These are phyloP conservation scores for Mnemiopsis leidyi DNA, from an alignment of 37 sponge, comb jelly and placozoan genomes.

Conservation along the genomic window DNA sequence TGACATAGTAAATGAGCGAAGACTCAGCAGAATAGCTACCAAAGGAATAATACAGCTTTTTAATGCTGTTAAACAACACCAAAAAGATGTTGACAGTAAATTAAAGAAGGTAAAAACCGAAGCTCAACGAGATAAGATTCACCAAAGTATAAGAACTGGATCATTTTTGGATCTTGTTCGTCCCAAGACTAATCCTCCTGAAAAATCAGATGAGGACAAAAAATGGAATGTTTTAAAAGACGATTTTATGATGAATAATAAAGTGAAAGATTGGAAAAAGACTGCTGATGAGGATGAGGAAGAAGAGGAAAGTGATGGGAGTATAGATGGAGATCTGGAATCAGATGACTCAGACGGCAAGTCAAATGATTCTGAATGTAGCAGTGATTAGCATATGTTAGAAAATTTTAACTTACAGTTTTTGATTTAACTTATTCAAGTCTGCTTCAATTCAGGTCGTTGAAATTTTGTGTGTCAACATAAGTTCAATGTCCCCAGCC, in stretches of 20 bases:
- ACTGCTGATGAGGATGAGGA: not conserved
- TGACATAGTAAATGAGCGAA: not conserved
- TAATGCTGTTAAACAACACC: slow-evolving; percentile 44
- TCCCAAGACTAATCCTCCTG: not conserved
- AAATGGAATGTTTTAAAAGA: slow-evolving; percentile 41
- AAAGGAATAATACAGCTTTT: slow-evolving; percentile 33
- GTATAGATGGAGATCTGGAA: slow-evolving; percentile 1
- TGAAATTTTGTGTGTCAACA: too few relatives aligned
- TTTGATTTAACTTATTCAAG: too few relatives aligned
- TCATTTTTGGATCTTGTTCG: slow-evolving; percentile 3
- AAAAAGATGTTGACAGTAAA: slow-evolving; percentile 8
- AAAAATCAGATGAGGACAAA: slow-evolving; percentile 30
- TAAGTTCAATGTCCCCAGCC: too few relatives aligned
- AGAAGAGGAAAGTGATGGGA: slow-evolving; percentile 3
- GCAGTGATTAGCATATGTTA: not conserved
- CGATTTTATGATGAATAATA: slow-evolving; percentile 18
- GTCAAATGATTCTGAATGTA: not conserved
- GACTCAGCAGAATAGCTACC: not conserved
- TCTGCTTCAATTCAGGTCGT: too few relatives aligned
- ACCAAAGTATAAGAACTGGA: not conserved
- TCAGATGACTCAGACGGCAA: not conserved
- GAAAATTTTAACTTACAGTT: too few relatives aligned
- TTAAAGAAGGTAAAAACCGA: slow-evolving; percentile 40
- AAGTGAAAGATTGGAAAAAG: slow-evolving; percentile 25
- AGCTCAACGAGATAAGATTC: not conserved